Evolutionary conservation across 2,888 invertebrate species (phyloP).

Genomic region (Caradrina kadenii): DNA sequence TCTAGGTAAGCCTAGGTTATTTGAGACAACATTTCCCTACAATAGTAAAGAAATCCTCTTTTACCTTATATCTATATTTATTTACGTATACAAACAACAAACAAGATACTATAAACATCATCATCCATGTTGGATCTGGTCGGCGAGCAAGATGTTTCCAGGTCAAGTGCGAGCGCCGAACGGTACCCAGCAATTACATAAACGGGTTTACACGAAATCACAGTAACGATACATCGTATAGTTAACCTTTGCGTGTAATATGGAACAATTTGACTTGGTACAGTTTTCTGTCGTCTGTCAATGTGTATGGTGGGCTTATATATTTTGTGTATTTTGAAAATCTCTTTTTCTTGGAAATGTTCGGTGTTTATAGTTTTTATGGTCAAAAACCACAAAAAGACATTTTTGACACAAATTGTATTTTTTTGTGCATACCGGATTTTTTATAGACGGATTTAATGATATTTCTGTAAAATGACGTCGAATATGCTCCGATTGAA

Average conservation of each 20-base stretch:
- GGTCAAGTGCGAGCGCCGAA: constrained; percentile 75
- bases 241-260: constrained; percentile 36
- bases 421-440: not conserved
- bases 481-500: not conserved
- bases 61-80: not conserved
- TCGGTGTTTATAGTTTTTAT: not conserved
- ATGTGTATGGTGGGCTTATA: not conserved
- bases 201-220: constrained; percentile 71
- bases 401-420: constrained; percentile 9
- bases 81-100: constrained; percentile 37
- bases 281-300: constrained; percentile 22
- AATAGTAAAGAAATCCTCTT: too few relatives aligned
- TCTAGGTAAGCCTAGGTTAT: too few relatives aligned
- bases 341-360: constrained; percentile 18
- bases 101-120: constrained; percentile 51
- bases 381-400: too few relatives aligned
- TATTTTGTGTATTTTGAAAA: constrained; percentile 3
- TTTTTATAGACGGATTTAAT: not conserved
- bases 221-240: constrained; percentile 53
- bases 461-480: not conserved
- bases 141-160: constrained; percentile 64
- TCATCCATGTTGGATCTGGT: constrained; percentile 60
- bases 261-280: constrained; percentile 28
- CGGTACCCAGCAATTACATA: constrained; percentile 76
- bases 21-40: too few relatives aligned